phyloP scores from a whole-genome alignment of 1,140 invertebrate species.

The Elymnias hypermnestra region DNA sequence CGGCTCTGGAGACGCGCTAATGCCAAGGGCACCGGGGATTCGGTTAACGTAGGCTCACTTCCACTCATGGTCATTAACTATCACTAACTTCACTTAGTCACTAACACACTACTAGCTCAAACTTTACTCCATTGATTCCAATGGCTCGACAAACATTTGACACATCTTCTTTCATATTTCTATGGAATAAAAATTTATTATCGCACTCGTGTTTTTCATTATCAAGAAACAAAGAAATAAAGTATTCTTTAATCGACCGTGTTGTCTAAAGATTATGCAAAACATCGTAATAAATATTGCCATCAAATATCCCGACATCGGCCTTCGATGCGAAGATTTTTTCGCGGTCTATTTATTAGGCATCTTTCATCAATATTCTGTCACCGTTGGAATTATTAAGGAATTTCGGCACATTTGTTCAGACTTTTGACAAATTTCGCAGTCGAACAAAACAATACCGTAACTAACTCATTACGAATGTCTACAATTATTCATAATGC shows the following conservation, averaged over 20 bases:
- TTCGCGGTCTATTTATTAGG: conserved; percentile 3
- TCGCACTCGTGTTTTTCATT: conserved; percentile 11
- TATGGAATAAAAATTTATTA: conserved; percentile 1
- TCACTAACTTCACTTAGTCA: conserved; percentile 30
- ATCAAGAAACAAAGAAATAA: too few relatives aligned
- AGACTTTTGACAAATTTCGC: not conserved
- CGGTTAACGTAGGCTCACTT: conserved; percentile 58
- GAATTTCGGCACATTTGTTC: conserved; percentile 9
- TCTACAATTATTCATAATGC: not conserved
- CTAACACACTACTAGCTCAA: conserved; percentile 7
- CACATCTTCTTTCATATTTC: not conserved
- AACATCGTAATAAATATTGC: not conserved
- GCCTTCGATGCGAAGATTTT: conserved; percentile 6
- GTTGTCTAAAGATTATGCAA: too few relatives aligned
- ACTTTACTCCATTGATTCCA: conserved; percentile 13
- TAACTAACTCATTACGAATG: conserved; percentile 1
- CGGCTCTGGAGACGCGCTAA: conserved; percentile 55
- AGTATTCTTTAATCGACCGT: too few relatives aligned
- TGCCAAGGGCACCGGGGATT: conserved; percentile 65
- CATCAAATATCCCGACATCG: conserved; percentile 4
- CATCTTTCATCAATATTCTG: conserved; percentile 8
- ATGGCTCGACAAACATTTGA: not conserved
- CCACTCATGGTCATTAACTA: conserved; percentile 56
- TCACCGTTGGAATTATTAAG: not conserved
- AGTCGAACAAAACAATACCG: not conserved